phyloP scores from a whole-genome alignment of 2,113 vertebrate species.

The Eulemur rufifrons region DNA sequence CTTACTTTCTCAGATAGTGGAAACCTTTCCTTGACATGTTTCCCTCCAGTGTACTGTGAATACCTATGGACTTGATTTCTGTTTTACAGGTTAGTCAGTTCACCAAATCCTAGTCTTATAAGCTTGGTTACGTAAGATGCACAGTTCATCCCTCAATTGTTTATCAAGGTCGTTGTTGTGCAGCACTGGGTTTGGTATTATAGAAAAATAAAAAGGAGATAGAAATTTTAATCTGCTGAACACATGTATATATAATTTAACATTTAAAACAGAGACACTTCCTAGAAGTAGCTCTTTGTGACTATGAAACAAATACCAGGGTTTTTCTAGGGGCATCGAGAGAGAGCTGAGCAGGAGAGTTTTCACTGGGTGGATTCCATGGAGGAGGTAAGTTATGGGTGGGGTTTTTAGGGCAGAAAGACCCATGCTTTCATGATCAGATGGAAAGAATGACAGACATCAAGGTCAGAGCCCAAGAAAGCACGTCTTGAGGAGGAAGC shows the following conservation, averaged over 20 bases:
- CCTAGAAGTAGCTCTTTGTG: not conserved
- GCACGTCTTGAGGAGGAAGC: not conserved
- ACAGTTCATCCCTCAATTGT: too few relatives aligned
- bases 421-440: not conserved
- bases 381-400: not conserved
- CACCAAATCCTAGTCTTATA: not conserved
- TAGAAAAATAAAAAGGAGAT: not conserved
- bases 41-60: accelerated
- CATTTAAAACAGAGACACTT: not conserved
- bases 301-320: not conserved
- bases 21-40: not conserved
- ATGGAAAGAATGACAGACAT: not conserved
- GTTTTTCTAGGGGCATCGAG: not conserved
- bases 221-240: accelerated
- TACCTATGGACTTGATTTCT: not conserved
- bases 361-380: not conserved
- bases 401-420: not conserved
- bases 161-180: not conserved
- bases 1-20: not conserved
- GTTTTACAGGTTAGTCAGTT: not conserved
- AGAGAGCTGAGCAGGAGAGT: not conserved
- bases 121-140: not conserved
- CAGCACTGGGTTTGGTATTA: not conserved
- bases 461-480: not conserved
- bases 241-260: too few relatives aligned